Evolutionary conservation across 2,888 invertebrate species (phyloP), one percentile per base, ranked within the genome.

Genomic region (Barypeithes pellucidus): DNA sequence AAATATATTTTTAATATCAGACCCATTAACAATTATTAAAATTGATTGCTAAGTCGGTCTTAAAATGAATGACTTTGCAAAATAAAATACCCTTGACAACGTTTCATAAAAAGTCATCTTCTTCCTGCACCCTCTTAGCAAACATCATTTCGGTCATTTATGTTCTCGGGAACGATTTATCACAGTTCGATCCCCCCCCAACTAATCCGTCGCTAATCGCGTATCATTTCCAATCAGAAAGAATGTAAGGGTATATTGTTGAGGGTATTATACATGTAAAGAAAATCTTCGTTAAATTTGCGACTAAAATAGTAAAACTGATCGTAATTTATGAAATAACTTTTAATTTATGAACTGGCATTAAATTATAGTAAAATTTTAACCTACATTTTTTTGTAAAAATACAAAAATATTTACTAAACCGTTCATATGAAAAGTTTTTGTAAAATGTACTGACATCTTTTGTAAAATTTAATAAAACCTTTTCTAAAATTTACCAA

Each of bases 171-270:
- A 22, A 57, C 54, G 33, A 62, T 62, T 62, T 47, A 47, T 62
- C 62, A 62, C 45, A 43, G 47, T 45, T 62, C 47, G 29, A 45
- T 62, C 60, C 62, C 29, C 62, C 29, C 45, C 62, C 62, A 45
- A 24, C 16, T 43, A 47, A 62, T 62, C 29, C 24, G 39, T 43
- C 29, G 18, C 45, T 47, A 62, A 62, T 62, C 62, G 45, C 62
- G 62, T 47, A 62, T 62, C 62, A 62, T 45, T 62, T 12, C 45
- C 62, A 62, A 62, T 62, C 62, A 62, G 47, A 47, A 62, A 62
- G 16, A 29, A 62, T 45, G n/a, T 47, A 62, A 47, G 62, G 29
- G 29, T 16, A 29, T 29, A 29, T 29, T 62, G 45, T 45, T 16
- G 14, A 11, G 14, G n/a, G 5, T 22, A 61, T 3, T 43, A 43